Evolutionary conservation across 2,797 vertebrate species (phyloP).

Genomic region (Mus minutoides): DNA sequence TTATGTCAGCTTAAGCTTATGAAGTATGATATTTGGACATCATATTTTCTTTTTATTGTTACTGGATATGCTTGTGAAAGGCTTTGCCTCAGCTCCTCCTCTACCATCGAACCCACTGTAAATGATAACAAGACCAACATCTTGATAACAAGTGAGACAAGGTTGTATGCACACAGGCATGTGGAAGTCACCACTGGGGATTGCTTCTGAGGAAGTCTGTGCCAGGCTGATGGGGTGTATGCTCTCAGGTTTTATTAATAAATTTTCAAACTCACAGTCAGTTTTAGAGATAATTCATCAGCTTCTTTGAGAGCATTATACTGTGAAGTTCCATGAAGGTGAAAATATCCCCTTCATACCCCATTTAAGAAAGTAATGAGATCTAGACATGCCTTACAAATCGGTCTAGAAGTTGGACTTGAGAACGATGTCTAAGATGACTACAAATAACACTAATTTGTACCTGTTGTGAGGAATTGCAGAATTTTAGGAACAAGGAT

Average conservation of each 20-base stretch:
- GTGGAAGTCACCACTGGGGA: neutral
- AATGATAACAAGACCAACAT: neutral
- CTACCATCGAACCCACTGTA: neutral
- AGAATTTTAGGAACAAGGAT: neutral
- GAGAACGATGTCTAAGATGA: neutral
- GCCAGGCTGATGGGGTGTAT: neutral
- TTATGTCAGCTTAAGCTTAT: neutral
- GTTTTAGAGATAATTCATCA: neutral
- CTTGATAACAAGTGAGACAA: no score
- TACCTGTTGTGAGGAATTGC: neutral
- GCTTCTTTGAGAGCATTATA: neutral
- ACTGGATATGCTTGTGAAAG: neutral
- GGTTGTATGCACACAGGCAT: neutral
- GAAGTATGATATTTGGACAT: neutral
- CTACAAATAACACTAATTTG: neutral
- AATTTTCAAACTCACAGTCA: neutral
- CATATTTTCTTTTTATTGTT: neutral
- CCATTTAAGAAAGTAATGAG: conserved; percentile 23
- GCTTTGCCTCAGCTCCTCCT: neutral
- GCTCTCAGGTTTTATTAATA: neutral
- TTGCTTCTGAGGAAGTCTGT: neutral
- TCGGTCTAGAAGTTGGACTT: neutral
- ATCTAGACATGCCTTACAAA: neutral
- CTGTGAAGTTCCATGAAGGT: neutral
- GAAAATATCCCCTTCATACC: neutral